Evolutionary conservation across 2,888 invertebrate species (phyloP).

Genomic region (Nasonovia ribisnigri): DNA sequence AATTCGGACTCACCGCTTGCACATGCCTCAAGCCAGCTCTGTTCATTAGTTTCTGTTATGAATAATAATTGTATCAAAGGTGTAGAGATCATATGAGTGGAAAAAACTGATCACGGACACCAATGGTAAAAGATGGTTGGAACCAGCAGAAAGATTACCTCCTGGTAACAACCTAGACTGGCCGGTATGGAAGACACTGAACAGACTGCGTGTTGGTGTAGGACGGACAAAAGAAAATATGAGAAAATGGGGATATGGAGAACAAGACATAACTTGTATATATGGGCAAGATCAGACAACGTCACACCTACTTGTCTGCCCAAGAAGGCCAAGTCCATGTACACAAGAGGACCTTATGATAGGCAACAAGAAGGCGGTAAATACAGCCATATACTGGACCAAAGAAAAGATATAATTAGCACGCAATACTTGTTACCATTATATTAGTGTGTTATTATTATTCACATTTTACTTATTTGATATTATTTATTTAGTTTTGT

Average conservation of each 20-base stretch:
- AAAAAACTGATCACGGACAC: slow-evolving; percentile 30
- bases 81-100: slow-evolving; percentile 8
- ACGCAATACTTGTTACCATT: neutral
- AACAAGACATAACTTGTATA: slow-evolving; percentile 15
- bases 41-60: neutral
- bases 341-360: slow-evolving; percentile 12
- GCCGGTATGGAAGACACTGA: slow-evolving; percentile 36
- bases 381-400: neutral
- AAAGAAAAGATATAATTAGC: neutral
- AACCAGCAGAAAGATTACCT: slow-evolving; percentile 28
- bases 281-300: slow-evolving; percentile 20
- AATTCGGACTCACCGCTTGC: too few species aligned
- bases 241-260: slow-evolving; percentile 30
- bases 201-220: slow-evolving; percentile 35
- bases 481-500: neutral
- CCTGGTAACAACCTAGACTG: slow-evolving; percentile 12
- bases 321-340: neutral
- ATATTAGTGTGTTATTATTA: slow-evolving; percentile 10
- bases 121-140: slow-evolving; percentile 26
- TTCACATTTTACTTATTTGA: neutral
- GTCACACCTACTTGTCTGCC: slow-evolving; percentile 24
- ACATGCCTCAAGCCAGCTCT: too few species aligned
- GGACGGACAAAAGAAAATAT: slow-evolving; percentile 35
- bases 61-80: neutral
- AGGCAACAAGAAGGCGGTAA: neutral